Conservation (phyloP, 2,797 vertebrate genomes). For the Rallus crepitans region DNA sequence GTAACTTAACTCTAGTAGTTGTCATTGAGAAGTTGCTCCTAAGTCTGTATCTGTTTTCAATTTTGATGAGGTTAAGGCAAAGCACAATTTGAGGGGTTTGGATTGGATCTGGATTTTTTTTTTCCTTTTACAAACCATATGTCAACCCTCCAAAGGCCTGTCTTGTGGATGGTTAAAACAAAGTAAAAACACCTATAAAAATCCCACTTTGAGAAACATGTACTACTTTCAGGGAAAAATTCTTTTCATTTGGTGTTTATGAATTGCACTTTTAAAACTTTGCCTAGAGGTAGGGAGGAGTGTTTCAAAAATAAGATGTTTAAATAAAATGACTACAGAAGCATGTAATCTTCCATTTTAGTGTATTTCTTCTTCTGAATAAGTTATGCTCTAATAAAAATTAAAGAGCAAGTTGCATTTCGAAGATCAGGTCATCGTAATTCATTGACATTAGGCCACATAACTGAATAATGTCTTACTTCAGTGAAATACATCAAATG, state of each 20-base stretch:
- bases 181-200: neutral
- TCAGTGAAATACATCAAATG: conserved; percentile 99
- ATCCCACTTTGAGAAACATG: neutral
- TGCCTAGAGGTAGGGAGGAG: conserved; percentile 38
- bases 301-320: conserved; percentile 58
- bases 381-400: conserved; percentile 83
- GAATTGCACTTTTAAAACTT: conserved; percentile 41
- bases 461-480: conserved; percentile 99
- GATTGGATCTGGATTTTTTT: neutral
- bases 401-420: conserved; percentile 93
- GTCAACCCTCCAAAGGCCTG: neutral
- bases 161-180: neutral
- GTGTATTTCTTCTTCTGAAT: conserved; percentile 66
- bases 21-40: neutral
- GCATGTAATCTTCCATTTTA: conserved; percentile 63
- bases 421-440: conserved; percentile 93
- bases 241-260: conserved; percentile 26
- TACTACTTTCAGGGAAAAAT: conserved; percentile 12
- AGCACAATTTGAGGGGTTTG: neutral
- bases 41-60: neutral
- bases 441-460: conserved; percentile 97
- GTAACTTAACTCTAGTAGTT: neutral
- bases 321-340: conserved; percentile 62
- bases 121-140: neutral
- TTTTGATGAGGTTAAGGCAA: neutral